Evolutionary conservation across 1,140 invertebrate species (phyloP), one percentile per base, ranked within the genome.

Genomic region (Drosophila nasuta): DNA sequence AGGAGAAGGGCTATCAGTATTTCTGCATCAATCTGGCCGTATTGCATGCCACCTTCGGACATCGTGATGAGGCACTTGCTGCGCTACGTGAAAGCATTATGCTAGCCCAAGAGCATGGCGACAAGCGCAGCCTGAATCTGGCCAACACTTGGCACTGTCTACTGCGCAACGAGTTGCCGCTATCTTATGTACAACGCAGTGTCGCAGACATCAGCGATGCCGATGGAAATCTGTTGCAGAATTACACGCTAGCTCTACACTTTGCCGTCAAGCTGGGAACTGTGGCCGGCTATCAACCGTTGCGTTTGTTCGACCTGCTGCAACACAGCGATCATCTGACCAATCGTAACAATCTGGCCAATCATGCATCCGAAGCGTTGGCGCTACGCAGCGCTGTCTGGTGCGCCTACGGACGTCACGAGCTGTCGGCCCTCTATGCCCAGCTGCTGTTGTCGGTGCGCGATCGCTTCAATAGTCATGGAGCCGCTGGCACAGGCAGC

Each of bases 1-100:
- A 91, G 92, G 87, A 70, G 43, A 80, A 90, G 91, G 95, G 95
- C 60, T 97, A 96, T 85, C 94, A 97, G 86, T 98, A 97, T 93
- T 97, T 97, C 10, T 97, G 97, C 30, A 93, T 98, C 1, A 98
- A 98, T 93, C 93, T 98, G 67, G 97, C 97, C 2, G 96, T 97
- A 28, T 94, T 98, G 68, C 97, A 98, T 93, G 96, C 96, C 46
- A 95, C 96, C 77, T 98, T 98, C 93, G 96, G 96, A 8, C 97
- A 98, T 79, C 97, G 95, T 95, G 93, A 95, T 66, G 95, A 97
- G 86, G 96, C 97, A 0, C 93, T 96, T 79, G 94, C 94, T 63
- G 96, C 96, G 30, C 93, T 98, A 11, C 96, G 95, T 82, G 97
- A 98, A 94, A 96, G 97, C 8, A 96, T 98, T 64, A 95, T 95